A percentile compares a stretch with the other conserved stretches of the same genome.
These are phyloP conservation scores for Spodoptera litura DNA, from an alignment of 1,140 invertebrate species.

Conservation along the genomic window DNA sequence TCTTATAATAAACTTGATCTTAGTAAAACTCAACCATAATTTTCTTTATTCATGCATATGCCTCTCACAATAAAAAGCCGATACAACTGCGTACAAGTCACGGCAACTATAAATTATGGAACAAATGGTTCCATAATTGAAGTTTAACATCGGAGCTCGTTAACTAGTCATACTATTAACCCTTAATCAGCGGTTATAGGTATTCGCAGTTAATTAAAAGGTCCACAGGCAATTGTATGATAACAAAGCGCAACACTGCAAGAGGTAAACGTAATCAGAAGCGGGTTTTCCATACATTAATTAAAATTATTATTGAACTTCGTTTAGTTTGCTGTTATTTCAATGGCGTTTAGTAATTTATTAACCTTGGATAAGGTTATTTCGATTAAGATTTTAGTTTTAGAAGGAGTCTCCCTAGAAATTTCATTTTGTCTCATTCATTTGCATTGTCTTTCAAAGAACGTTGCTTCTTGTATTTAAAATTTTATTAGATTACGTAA, in stretches of 20 bases:
- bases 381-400: no score
- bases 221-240: not conserved
- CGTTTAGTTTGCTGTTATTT: not conserved
- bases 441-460: no score
- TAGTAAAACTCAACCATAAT: no score
- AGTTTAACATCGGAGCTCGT: not conserved
- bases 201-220: slow-evolving; percentile 2
- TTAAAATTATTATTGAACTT: slow-evolving; percentile 9
- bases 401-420: no score
- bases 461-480: no score
- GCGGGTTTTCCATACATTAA: slow-evolving; percentile 30
- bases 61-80: no score
- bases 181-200: not conserved
- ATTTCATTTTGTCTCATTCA: no score
- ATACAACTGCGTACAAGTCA: no score
- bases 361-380: not conserved
- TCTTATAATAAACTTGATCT: no score
- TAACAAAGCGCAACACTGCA: not conserved
- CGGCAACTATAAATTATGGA: not conserved
- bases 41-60: no score
- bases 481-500: no score
- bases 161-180: not conserved
- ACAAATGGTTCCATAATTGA: not conserved
- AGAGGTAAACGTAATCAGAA: slow-evolving; percentile 10
- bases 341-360: not conserved